These are phyloP conservation scores for Peribatodes rhomboidaria DNA, from an alignment of 2,888 invertebrate species.

Conservation along the genomic window DNA sequence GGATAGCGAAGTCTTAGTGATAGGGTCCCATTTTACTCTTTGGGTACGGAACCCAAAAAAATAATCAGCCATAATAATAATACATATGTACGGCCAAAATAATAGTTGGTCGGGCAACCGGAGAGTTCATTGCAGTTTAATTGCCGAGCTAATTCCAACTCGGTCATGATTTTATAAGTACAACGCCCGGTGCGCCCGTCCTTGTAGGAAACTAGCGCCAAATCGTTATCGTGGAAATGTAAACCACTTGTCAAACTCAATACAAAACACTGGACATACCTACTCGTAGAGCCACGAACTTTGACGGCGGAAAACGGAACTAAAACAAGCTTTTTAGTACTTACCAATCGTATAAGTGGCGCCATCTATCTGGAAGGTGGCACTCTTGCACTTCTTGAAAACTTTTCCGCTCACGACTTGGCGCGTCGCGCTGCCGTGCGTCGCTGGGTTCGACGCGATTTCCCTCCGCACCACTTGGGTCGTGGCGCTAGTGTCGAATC, in stretches of 20 bases:
- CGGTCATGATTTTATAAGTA: conserved; percentile 9
- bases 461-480: conserved; percentile 66
- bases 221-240: conserved; percentile 3
- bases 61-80: no score
- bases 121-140: conserved; percentile 15
- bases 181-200: neutral
- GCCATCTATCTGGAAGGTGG: conserved; percentile 94
- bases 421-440: conserved; percentile 81
- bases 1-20: no score
- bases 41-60: no score
- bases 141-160: conserved; percentile 15
- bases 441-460: conserved; percentile 78
- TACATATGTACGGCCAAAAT: neutral
- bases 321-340: conserved; percentile 55
- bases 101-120: neutral
- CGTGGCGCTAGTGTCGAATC: conserved; percentile 75
- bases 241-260: conserved; percentile 3
- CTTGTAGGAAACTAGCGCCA: conserved; percentile 5
- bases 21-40: no score
- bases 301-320: conserved; percentile 50
- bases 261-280: neutral
- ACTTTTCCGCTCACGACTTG: conserved; percentile 86
- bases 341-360: conserved; percentile 95
- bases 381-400: conserved; percentile 94
- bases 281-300: conserved; percentile 40